Evolutionary conservation across 2,888 invertebrate species (phyloP).

Genomic region (Pantelozetes paolii): DNA sequence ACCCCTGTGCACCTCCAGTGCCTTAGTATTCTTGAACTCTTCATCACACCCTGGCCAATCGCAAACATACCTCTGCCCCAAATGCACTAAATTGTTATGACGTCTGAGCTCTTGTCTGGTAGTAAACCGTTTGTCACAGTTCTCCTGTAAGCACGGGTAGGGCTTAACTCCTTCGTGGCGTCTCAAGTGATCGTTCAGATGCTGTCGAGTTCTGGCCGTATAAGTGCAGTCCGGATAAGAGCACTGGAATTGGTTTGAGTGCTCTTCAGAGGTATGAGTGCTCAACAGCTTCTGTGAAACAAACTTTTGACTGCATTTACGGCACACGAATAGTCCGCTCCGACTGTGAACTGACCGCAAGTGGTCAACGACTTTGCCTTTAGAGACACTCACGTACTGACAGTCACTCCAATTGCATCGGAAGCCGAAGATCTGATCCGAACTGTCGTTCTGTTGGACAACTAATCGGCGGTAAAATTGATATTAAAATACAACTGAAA

Average conservation of each 20-base stretch:
- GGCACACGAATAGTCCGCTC: background rate
- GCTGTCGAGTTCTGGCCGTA: background rate
- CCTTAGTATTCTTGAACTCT: background rate
- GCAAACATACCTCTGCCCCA: background rate
- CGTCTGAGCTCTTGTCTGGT: background rate
- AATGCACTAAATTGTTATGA: background rate
- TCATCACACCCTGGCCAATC: background rate
- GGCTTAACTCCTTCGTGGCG: background rate
- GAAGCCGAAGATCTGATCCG: background rate
- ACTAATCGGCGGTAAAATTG: background rate
- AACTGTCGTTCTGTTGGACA: background rate
- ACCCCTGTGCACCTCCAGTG: no score
- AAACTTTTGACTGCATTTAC: background rate
- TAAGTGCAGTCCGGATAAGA: background rate
- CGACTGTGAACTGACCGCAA: background rate
- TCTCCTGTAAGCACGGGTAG: background rate
- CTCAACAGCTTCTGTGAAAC: background rate
- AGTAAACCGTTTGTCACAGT: background rate
- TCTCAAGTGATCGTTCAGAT: background rate
- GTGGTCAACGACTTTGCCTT: background rate
- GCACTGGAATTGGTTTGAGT: background rate
- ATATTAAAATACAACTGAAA: background rate
- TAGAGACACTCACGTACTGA: background rate
- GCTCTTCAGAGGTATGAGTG: background rate
- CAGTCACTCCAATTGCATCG: constrained; percentile 2